These are phyloP conservation scores for Cygnus olor DNA, from an alignment of 2,797 vertebrate species.

Conservation along the genomic window DNA sequence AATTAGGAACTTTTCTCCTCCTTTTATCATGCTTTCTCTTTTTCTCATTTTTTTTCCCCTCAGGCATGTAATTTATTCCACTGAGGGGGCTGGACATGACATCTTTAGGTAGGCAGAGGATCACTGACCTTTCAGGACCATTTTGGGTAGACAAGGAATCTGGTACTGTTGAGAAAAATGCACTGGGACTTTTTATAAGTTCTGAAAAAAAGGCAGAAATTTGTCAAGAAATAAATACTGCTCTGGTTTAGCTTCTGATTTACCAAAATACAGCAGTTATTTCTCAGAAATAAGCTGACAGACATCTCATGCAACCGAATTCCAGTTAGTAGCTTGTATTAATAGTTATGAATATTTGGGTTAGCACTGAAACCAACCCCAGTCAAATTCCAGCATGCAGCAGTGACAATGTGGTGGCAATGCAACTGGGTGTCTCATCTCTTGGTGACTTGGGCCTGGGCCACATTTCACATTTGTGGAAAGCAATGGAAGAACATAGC, in stretches of 20 bases:
- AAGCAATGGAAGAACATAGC: background rate
- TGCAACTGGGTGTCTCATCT: rapidly evolving
- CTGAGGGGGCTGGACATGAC: background rate
- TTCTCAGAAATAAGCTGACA: background rate
- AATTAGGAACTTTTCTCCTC: conserved; percentile 57
- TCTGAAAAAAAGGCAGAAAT: background rate
- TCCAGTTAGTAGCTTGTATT: background rate
- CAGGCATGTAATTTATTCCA: conserved; percentile 1
- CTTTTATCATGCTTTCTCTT: background rate
- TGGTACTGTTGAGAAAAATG: background rate
- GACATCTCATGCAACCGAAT: background rate
- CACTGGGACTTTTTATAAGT: background rate
- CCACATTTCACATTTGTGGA: too few relatives aligned
- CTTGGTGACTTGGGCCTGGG: rapidly evolving
- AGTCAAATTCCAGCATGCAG: rapidly evolving
- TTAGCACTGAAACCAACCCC: rapidly evolving
- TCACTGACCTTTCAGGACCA: background rate
- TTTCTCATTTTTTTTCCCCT: conserved; percentile 1
- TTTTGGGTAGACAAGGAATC: background rate
- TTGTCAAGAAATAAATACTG: background rate
- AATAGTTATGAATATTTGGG: rapidly evolving
- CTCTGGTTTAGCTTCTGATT: rapidly evolving
- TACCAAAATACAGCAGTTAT: background rate
- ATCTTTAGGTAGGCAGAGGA: background rate
- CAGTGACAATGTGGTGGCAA: rapidly evolving